Evolutionary conservation across 2,113 vertebrate species (phyloP).

Genomic region (Platichthys flesus): DNA sequence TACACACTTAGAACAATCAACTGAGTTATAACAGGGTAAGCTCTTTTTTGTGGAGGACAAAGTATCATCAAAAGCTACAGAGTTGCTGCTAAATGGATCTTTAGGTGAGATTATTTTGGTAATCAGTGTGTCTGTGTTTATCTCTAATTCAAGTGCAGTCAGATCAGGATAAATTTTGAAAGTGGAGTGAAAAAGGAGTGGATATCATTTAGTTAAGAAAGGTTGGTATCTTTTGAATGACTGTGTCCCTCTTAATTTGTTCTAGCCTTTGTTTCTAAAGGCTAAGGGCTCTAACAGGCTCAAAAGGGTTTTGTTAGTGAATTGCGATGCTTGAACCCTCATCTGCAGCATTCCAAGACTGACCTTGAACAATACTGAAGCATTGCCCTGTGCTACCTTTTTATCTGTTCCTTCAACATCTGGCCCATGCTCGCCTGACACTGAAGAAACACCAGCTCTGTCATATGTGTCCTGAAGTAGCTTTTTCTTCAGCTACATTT

Average conservation of each 20-base stretch:
- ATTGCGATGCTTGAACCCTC: slow-evolving; percentile 1
- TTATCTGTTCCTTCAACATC: slow-evolving; percentile 35
- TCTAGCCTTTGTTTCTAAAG: background rate
- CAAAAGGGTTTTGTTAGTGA: background rate
- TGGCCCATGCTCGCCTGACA: slow-evolving; percentile 18
- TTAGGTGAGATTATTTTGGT: background rate
- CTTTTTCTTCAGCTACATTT: slow-evolving; percentile 54
- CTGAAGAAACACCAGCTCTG: slow-evolving; percentile 22
- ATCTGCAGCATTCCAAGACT: background rate
- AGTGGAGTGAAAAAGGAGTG: background rate
- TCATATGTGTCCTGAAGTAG: slow-evolving; percentile 21
- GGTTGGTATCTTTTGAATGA: background rate
- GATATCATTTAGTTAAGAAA: background rate
- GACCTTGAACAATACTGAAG: slow-evolving; percentile 6
- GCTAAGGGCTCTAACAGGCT: background rate
- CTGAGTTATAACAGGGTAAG: too few species aligned
- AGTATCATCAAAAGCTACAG: background rate
- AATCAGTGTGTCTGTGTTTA: background rate
- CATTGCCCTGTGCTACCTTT: background rate
- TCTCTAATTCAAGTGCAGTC: background rate
- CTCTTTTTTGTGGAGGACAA: too few species aligned
- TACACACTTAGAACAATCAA: too few species aligned
- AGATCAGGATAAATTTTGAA: background rate
- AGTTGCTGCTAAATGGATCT: background rate
- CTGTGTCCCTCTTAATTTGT: background rate